Percentiles rank a stretch among this genome's conserved stretches.
These are phyloP conservation scores for Lethrus apterus DNA, from an alignment of 1,140 invertebrate genomes.

Conservation along the genomic window DNA sequence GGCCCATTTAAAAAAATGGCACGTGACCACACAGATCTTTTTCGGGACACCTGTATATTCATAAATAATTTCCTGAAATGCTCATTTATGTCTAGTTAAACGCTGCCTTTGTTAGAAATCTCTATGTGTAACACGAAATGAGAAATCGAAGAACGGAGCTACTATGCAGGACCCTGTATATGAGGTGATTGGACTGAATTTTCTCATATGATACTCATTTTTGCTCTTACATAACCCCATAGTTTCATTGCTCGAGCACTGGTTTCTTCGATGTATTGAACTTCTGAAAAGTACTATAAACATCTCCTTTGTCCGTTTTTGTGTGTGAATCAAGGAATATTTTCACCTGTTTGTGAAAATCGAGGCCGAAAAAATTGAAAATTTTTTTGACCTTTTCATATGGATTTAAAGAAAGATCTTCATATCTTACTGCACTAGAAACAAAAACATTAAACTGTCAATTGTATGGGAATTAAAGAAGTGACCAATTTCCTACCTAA, in stretches of 20 bases:
- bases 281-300: slow-evolving; percentile 74
- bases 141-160: no score
- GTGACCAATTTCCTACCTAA: slow-evolving; percentile 56
- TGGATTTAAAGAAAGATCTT: slow-evolving; percentile 74
- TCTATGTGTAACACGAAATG: no score
- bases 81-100: no score
- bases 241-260: slow-evolving; percentile 68
- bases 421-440: slow-evolving; percentile 70
- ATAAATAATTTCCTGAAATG: no score
- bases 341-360: slow-evolving; percentile 60
- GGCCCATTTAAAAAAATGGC: no score
- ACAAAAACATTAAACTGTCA: no score
- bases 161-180: no score
- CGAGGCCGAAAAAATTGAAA: slow-evolving; percentile 67
- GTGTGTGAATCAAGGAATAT: slow-evolving; percentile 75
- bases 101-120: no score
- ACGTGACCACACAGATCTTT: no score
- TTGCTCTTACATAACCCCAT: slow-evolving; percentile 67
- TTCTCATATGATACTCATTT: slow-evolving; percentile 47
- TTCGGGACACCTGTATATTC: no score
- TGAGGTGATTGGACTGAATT: slow-evolving; percentile 55
- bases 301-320: slow-evolving; percentile 66
- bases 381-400: slow-evolving; percentile 62
- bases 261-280: slow-evolving; percentile 54
- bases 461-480: no score